Evolutionary conservation across 53 echinoderm and acorn worm species (phyloP), one percentile per base, ranked within the genome.

Genomic region (Patiria pectinifera): DNA sequence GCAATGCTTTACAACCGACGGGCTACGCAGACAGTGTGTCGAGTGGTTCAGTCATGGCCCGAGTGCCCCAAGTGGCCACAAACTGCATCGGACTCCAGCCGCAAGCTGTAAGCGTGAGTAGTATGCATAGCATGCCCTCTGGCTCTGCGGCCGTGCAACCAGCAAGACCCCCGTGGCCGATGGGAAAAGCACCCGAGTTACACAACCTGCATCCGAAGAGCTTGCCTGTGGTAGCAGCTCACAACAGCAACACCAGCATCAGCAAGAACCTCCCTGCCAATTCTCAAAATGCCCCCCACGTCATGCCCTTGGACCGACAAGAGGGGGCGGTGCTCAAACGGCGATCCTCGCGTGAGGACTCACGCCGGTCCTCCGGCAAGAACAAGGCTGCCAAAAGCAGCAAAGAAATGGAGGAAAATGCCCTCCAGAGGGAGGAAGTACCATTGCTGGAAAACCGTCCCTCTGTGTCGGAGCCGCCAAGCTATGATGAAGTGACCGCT

Each of bases 11-110:
- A 14, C 74, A 80, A 53, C 83, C 83, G 5, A 76, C 86, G 11
- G 87, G 93, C 26, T 90, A 90, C 21, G 88, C 74, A 14, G 93
- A 93, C 21, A 93, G 93, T 75, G 83, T 92, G 24, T 87, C 86
- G 3, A 93, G 93, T 93, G 93, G 93, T 14, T 88, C 87, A 6
- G 71, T 87, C 24, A 93, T 87, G 79, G 78, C 88, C 14, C 90
- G 80, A 18, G 69, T 80, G 45, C 82, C 85, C 3, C 76, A 85
- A 13, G 81, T 81, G 3, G 82, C 35, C 0, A 53, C 25, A 63
- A 88, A 83, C 75, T 81, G 48, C 72, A 71, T 93, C n/a, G 93
- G 93, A 82, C 83, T 74, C 60, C 87, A 69, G 69, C 93, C 88
- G 24, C 69, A 87, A 49, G 82, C 86, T 3, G 81, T 53, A 72